Base-by-base conservation (phyloP, 2,888 invertebrate genomes). In the Trichopoda pennipes region DNA sequence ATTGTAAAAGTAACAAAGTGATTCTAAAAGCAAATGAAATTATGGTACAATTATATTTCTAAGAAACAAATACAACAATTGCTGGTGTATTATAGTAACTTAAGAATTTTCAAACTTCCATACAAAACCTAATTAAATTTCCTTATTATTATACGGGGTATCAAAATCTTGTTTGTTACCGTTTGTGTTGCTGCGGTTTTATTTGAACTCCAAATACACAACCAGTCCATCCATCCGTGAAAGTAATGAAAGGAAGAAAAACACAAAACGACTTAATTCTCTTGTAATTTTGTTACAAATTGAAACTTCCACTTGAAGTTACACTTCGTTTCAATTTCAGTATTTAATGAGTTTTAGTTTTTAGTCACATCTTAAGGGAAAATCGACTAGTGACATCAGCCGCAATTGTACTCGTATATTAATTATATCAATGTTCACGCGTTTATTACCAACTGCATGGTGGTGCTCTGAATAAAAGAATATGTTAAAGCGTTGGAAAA, bases 261-360 rank as follows among this genome's bases (percentile, higher is more conserved):
- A 21, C 16, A 10, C 23, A 47, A 10, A 55, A 3, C 1, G 21
- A 51, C 23, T 53, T 68, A 44, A 79, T 55, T 79, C 68, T 32
- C 61, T 49, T 19, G 28, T 63, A 68, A 74, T 63, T 68, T 49
- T 12, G 60, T 21, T 44, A 21, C 32, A 44, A n/a, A 75, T 7
- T 44, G 21, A 44, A 64, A 64, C 51, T 78, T 64, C 19, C 19
- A 21, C 42, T 53, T 49, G 35, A 42, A 51, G n/a, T 32, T 66
- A 1, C 12, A 44, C 19, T 68, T 49, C 49, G 32, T 23, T 55
- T 47, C 8, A 38, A 63, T 32, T 77, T 38, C 2, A 75, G 16
- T 42, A 47, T 64, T 56, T 80, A 80, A 75, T 75, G 69, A 70
- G 63, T 75, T 69, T 69, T 56, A 70, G 28, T 75, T 21, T 32